Evolutionary conservation across 64 coral and sea anemone genomes (phyloP).

Genomic region (Dendrophyllia cribrosa): DNA sequence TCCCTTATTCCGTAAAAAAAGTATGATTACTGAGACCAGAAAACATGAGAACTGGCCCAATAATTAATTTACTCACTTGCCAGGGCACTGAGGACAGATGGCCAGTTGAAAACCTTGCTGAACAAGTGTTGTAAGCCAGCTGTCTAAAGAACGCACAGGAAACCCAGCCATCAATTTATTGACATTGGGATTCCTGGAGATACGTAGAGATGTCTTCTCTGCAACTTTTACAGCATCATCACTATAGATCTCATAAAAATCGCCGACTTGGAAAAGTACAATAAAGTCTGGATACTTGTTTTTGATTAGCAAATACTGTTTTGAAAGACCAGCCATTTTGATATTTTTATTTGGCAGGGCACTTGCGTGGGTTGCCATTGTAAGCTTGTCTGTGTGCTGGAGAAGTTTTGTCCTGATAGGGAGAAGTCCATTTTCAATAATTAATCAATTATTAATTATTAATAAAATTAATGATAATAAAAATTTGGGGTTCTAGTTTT

Average conservation of each 20-base stretch:
- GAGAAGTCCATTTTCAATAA: neutral
- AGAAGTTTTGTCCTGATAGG: neutral
- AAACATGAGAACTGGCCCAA: no score
- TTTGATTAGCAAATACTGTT: constrained; percentile 78
- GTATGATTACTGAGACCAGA: no score
- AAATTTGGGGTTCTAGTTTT: no score
- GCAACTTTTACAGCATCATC: constrained; percentile 91
- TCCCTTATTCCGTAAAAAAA: no score
- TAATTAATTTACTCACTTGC: constrained; percentile 70
- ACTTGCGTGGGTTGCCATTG: constrained; percentile 15
- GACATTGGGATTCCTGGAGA: constrained; percentile 86
- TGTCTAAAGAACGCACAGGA: constrained; percentile 85
- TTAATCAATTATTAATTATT: no score
- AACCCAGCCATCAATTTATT: constrained; percentile 92
- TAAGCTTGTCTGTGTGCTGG: neutral
- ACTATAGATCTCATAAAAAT: constrained; percentile 93
- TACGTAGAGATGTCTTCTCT: constrained; percentile 82
- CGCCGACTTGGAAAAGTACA: constrained; percentile 92
- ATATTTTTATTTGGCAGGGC: constrained; percentile 8
- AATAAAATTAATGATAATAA: no score
- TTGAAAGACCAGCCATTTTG: constrained; percentile 75
- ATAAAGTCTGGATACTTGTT: constrained; percentile 84
- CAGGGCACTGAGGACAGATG: constrained; percentile 79
- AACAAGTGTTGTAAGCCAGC: constrained; percentile 89
- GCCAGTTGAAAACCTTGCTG: constrained; percentile 95